These are phyloP conservation scores for Drosophila multiciliata DNA, from an alignment of 2,888 invertebrate species.

Conservation along the genomic window DNA sequence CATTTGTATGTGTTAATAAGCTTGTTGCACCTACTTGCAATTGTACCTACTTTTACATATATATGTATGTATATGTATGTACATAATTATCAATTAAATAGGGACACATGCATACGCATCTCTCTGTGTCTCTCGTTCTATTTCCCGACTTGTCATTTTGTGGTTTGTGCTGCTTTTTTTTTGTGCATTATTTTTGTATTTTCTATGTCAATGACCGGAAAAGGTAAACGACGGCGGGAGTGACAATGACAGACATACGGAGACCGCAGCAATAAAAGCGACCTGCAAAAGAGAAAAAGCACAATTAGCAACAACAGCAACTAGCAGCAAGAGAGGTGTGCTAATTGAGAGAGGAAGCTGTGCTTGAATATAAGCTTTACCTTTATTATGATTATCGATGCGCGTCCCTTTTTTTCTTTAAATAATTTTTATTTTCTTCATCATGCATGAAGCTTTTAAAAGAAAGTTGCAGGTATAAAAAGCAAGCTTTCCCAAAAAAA, in stretches of 20 bases:
- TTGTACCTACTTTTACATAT: background rate
- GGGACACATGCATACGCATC: background rate
- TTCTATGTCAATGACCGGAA: slow-evolving; percentile 63
- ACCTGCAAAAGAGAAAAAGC: slow-evolving; percentile 34
- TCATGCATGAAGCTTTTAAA: slow-evolving; percentile 18
- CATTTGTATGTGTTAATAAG: background rate
- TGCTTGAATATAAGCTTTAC: slow-evolving; percentile 1
- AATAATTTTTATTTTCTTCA: slow-evolving; percentile 45
- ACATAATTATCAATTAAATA: background rate
- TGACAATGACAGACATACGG: slow-evolving; percentile 12
- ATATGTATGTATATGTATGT: background rate
- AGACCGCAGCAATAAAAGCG: slow-evolving; percentile 16
- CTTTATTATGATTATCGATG: slow-evolving; percentile 33
- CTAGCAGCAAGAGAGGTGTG: slow-evolving; percentile 9
- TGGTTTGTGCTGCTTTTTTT: slow-evolving; percentile 29
- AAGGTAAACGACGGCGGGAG: slow-evolving; percentile 11
- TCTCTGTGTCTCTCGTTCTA: background rate
- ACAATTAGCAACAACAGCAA: slow-evolving; percentile 26
- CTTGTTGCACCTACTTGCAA: background rate
- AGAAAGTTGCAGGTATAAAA: slow-evolving; percentile 44
- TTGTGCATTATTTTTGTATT: slow-evolving; percentile 30
- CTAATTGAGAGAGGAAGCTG: slow-evolving; percentile 19
- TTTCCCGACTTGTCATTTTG: slow-evolving; percentile 34
- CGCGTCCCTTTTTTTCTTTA: slow-evolving; percentile 9
- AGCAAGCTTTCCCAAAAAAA: slow-evolving; percentile 41